Base-by-base conservation (phyloP, 1,140 invertebrate genomes). In the Ips nitidus region DNA sequence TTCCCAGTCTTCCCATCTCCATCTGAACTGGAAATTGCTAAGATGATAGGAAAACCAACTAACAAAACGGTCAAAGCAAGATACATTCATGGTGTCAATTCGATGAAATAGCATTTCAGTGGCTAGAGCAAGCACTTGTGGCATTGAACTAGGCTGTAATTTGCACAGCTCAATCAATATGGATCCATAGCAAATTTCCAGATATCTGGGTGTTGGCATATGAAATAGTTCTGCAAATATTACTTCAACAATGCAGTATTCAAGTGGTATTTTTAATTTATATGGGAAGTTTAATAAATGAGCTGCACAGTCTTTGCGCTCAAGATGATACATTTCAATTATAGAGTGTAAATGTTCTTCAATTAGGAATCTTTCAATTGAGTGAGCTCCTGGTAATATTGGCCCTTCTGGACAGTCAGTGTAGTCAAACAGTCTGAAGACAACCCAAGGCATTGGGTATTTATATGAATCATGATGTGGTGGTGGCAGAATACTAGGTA, bases 1-100 rank as follows among this genome's bases (percentile, higher is more conserved):
- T 76, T 92, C 91, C 94, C 95, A 97, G 76, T 97, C 94, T 75
- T 96, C 93, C 98, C 98, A 99, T 1, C 93, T 95, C 97, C 98
- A 99, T 60, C 95, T 89, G 78, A 98, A 99, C 82, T 99, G 96
- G 78, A 99, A 99, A 83, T 99, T 99, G 79, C 97, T 99, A 80
- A 99, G 86, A 84, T 99, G 98, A 79, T 99, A 99, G 0, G 94
- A 89, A 84, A 99, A 99, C 98, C 98, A 99, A 78, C 89, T 92
- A 2, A 94, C 92, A 82, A 99, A 98, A 67, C 97, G 63, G 80
- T 99, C 97, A 82, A 99, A 95, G 80, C 96, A 97, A 2, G 93
- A 89, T 1, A 94, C 90, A 79, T 98, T 98, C 97, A 99, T 99
- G 5, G 91, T 91, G 78, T 99, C 96, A 78, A 98, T 91, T 73